Evolutionary conservation across 2,888 invertebrate species (phyloP), one percentile per base, ranked within the genome.

Genomic region (Plagodis dolabraria): DNA sequence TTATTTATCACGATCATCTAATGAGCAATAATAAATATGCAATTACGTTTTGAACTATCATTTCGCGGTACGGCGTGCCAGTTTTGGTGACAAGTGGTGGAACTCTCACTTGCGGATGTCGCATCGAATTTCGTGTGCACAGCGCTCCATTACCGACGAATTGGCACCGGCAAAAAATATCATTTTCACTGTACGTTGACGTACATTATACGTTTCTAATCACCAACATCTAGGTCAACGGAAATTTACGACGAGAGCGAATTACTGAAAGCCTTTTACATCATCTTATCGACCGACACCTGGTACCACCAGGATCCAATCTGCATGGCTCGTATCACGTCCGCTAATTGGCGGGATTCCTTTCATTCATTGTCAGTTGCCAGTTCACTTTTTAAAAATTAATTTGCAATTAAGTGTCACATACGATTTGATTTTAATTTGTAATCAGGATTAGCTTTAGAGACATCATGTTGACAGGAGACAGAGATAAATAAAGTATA

Each of bases 81-180:
- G 91, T 91, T 92, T 91, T 82, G 89, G 86, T 85, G 86, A 88
- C 87, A 88, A 83, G 84, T 85, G 82, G 85, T 83, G 82, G 86
- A 89, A 92, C 92, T 92, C 92, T 92, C 92, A 91, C 92, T 92
- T 75, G 82, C 87, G 82, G 84, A 86, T 87, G 89, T 89, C 90
- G 86, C 82, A 79, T 82, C 83, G 78, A 77, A 85, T 87, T 83
- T 85, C 83, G 80, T 79, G 84, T 80, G 83, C 83, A 80, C 80
- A 80, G 79, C 84, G 84, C 82, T 82, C 79, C 81, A 85, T 88
- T 87, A 83, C 86, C 80, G 74, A 87, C 81, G 83, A 87, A 89
- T 89, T 89, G 86, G 86, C 87, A 86, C 75, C 74, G 68, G 83
- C 86, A 92, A 92, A 91, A 92, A 92, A 89, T 81, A 86, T 81